Percentiles rank a stretch among this genome's conserved stretches.
Conservation (phyloP, 2,113 vertebrate genomes). For the Xenotilapia caudafasciata region DNA sequence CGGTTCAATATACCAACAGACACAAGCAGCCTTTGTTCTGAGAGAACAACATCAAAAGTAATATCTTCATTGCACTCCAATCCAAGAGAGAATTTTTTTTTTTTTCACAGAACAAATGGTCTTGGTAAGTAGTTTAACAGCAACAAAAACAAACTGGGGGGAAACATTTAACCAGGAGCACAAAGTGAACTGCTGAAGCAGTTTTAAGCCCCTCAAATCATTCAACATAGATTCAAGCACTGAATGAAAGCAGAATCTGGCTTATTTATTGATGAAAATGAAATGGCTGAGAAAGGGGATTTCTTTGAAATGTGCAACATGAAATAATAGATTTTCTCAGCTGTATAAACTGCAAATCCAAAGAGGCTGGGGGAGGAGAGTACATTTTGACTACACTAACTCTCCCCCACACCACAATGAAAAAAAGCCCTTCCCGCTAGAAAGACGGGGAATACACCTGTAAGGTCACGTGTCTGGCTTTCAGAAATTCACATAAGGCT, state of each 20-base stretch:
- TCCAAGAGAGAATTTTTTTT: constrained; percentile 44
- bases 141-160: constrained; percentile 62
- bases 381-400: constrained; percentile 11
- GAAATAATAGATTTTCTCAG: constrained; percentile 58
- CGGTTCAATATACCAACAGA: constrained; percentile 17
- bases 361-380: constrained; percentile 8
- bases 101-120: constrained; percentile 39
- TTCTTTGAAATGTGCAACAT: constrained; percentile 62
- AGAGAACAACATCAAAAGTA: constrained; percentile 50
- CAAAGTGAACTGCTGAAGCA: constrained; percentile 60
- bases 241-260: constrained; percentile 50
- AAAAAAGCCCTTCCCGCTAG: neutral
- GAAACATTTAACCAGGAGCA: constrained; percentile 65
- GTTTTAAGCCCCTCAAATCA: constrained; percentile 61
- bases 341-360: constrained; percentile 37
- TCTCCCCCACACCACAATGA: neutral
- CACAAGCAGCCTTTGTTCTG: constrained; percentile 34
- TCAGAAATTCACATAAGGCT: constrained; percentile 30
- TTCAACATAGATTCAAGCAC: constrained; percentile 53
- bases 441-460: constrained; percentile 45
- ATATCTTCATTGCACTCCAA: constrained; percentile 32
- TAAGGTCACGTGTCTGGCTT: constrained; percentile 56
- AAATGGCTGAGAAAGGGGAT: constrained; percentile 59
- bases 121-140: constrained; percentile 53
- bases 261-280: constrained; percentile 73